phyloP scores from a whole-genome alignment of 1,140 invertebrate genomes.

The Psilanteris sp. region DNA sequence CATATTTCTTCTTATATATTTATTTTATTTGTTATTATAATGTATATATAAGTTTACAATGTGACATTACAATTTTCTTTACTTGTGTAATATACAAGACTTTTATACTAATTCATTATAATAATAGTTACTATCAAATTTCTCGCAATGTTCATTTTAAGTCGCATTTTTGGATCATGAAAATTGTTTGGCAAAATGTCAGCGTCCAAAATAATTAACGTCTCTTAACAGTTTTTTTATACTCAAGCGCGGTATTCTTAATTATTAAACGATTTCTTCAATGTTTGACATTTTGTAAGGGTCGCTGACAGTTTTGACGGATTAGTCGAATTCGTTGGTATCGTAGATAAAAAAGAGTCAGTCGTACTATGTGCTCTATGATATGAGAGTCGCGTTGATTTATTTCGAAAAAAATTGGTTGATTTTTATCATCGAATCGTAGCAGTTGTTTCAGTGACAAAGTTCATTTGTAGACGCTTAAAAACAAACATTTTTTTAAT shows the following conservation, averaged over 20 bases:
- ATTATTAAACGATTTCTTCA: conserved; percentile 16
- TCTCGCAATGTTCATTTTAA: no score
- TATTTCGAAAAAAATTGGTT: conserved; percentile 37
- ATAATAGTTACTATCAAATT: no score
- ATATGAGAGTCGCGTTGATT: no score
- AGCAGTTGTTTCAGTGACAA: neutral
- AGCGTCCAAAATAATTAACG: conserved; percentile 11
- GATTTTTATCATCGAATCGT: conserved; percentile 21
- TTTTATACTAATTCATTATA: no score
- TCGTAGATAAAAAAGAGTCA: conserved; percentile 24
- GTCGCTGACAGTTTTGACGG: conserved; percentile 26
- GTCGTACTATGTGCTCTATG: no score
- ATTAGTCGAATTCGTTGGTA: conserved; percentile 5
- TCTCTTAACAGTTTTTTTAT: neutral
- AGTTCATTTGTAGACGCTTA: conserved; percentile 31
- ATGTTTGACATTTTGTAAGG: conserved; percentile 20
- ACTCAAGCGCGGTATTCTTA: neutral
- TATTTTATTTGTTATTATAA: no score
- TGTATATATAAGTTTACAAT: no score
- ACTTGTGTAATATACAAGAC: no score
- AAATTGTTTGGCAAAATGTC: conserved; percentile 5
- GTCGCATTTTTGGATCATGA: no score
- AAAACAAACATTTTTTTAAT: conserved; percentile 55
- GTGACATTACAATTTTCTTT: no score
- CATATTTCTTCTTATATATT: no score